Conservation (phyloP, 1,140 invertebrate genomes). For the Atta texana region DNA sequence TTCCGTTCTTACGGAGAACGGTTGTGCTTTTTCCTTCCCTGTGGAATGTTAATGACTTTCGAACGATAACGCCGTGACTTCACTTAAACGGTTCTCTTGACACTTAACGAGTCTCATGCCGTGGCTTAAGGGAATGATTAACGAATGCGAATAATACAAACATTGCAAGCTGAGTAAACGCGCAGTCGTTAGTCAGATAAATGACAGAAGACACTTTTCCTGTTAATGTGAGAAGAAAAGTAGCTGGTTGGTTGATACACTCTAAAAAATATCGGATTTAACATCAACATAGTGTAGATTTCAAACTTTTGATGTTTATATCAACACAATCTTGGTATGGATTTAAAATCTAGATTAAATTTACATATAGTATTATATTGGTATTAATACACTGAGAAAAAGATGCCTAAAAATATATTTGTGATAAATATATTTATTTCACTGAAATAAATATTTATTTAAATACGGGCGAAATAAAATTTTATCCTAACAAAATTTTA, state of each 20-base stretch:
- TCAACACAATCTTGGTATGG: too few relatives aligned
- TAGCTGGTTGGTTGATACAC: conserved; percentile 2
- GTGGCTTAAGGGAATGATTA: conserved; percentile 53
- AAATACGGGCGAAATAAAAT: too few relatives aligned
- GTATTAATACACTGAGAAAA: too few relatives aligned
- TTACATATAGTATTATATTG: too few relatives aligned
- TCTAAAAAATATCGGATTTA: too few relatives aligned
- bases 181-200: conserved; percentile 46
- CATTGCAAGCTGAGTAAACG: conserved; percentile 24
- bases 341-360: too few relatives aligned
- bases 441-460: too few relatives aligned
- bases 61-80: conserved; percentile 64
- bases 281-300: too few relatives aligned
- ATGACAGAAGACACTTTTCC: conserved; percentile 39
- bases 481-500: too few relatives aligned
- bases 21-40: conserved; percentile 6
- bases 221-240: conserved; percentile 23
- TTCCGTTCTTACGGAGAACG: conserved; percentile 2
- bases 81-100: conserved; percentile 52
- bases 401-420: too few relatives aligned
- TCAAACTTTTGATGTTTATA: too few relatives aligned
- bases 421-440: too few relatives aligned
- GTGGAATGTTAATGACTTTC: conserved; percentile 68
- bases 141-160: conserved; percentile 63
- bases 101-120: conserved; percentile 63